Percentiles rank a stretch among this genome's conserved stretches.
Evolutionary conservation across 1,140 invertebrate genomes (phyloP).

Genomic region (Hyles vespertilio): DNA sequence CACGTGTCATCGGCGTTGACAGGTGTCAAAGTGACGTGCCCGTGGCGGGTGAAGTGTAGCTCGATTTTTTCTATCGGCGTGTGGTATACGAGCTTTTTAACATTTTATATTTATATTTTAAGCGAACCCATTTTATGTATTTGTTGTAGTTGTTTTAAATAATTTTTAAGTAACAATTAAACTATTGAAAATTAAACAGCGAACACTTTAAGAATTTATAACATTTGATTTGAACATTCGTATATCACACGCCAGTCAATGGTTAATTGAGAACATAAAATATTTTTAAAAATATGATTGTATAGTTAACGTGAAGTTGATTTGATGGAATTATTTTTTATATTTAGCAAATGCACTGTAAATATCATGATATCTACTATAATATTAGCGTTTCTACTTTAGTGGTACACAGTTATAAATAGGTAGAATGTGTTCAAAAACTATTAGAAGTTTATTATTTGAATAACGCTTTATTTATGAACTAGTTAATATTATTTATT

Average conservation of each 20-base stretch:
- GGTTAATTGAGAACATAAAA: background rate
- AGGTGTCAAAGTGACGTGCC: background rate
- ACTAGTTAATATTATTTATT: slow-evolving; percentile 47
- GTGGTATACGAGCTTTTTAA: slow-evolving; percentile 3
- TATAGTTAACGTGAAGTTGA: slow-evolving; percentile 41
- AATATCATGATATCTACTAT: slow-evolving; percentile 64
- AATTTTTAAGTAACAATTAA: too few relatives aligned
- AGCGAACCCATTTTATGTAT: too few relatives aligned
- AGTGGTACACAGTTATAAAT: slow-evolving; percentile 34
- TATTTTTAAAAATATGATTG: slow-evolving; percentile 37
- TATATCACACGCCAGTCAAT: slow-evolving; percentile 12
- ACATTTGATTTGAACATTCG: background rate
- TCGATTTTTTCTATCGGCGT: background rate
- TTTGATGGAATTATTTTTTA: background rate
- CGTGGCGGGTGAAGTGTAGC: background rate
- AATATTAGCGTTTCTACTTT: slow-evolving; percentile 54
- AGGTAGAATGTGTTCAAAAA: slow-evolving; percentile 71
- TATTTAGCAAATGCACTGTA: slow-evolving; percentile 46
- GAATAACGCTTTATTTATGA: slow-evolving; percentile 56
- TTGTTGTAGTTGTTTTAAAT: too few relatives aligned
- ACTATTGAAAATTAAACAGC: too few relatives aligned
- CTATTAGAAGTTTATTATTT: slow-evolving; percentile 49
- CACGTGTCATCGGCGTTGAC: slow-evolving; percentile 1
- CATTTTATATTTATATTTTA: too few relatives aligned
- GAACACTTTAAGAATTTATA: too few relatives aligned